These are phyloP conservation scores for Benthosema pterotum DNA, from an alignment of 2,797 vertebrate species.

Conservation along the genomic window DNA sequence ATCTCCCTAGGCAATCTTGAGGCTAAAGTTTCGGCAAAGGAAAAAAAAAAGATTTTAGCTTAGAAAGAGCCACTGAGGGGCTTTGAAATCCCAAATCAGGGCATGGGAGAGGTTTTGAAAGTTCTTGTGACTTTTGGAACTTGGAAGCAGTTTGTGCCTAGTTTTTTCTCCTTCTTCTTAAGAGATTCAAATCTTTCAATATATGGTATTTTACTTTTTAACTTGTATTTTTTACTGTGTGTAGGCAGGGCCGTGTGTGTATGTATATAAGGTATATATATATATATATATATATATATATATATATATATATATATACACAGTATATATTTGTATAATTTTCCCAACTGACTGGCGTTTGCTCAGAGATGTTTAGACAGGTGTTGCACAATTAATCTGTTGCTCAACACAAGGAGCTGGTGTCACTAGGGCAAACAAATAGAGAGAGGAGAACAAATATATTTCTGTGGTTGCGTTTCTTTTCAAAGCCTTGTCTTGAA, in stretches of 20 bases:
- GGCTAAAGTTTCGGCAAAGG: slow-evolving; percentile 67
- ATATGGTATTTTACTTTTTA: too few relatives aligned
- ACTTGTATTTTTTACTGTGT: too few relatives aligned
- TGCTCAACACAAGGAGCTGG: slow-evolving; percentile 49
- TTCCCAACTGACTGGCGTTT: slow-evolving; percentile 33
- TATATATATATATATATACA: too few relatives aligned
- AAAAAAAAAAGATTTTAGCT: slow-evolving; percentile 41
- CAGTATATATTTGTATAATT: too few relatives aligned
- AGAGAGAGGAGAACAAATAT: slow-evolving; percentile 7
- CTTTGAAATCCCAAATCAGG: slow-evolving; percentile 68
- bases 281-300: too few relatives aligned
- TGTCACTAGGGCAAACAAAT: slow-evolving; percentile 33
- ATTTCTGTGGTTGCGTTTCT: slow-evolving; percentile 51
- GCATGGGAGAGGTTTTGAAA: slow-evolving; percentile 8
- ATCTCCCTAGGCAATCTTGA: slow-evolving; percentile 73
- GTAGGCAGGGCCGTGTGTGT: too few relatives aligned
- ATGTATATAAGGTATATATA: too few relatives aligned
- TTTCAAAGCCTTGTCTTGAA: slow-evolving; percentile 57
- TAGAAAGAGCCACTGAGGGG: slow-evolving; percentile 43
- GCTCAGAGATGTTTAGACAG: slow-evolving; percentile 43
- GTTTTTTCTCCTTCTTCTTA: background rate
- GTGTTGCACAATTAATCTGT: slow-evolving; percentile 56
- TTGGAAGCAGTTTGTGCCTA: background rate
- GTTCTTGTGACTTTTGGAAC: background rate
- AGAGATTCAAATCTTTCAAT: too few relatives aligned